These are phyloP conservation scores for Thymelicus lineola DNA, from an alignment of 2,888 invertebrate species.

Conservation along the genomic window DNA sequence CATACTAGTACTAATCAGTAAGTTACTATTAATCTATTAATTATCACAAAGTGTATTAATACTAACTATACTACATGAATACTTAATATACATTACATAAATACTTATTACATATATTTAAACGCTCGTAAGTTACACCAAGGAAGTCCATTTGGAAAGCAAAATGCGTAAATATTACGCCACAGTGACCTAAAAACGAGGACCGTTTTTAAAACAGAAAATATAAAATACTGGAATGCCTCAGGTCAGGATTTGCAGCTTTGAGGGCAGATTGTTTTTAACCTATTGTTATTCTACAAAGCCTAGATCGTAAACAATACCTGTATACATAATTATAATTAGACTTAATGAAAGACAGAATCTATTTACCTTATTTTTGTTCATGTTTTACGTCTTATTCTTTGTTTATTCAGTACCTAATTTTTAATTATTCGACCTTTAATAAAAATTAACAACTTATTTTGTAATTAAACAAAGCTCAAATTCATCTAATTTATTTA, in stretches of 20 bases:
- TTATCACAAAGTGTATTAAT: no score
- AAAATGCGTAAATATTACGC: conserved; percentile 24
- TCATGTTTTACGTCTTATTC: no score
- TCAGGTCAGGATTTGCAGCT: conserved; percentile 18
- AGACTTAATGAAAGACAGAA: not conserved
- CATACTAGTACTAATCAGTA: no score
- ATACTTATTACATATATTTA: no score
- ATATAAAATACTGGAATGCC: conserved; percentile 14
- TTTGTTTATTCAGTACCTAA: no score
- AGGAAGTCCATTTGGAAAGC: conserved; percentile 16
- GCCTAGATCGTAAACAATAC: conserved; percentile 20
- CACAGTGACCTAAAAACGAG: conserved; percentile 29
- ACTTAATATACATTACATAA: no score
- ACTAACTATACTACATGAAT: no score
- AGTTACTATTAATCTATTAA: no score
- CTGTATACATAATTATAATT: conserved; percentile 7
- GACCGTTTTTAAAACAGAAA: conserved; percentile 15
- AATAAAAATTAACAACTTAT: no score
- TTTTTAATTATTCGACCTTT: no score
- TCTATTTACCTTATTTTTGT: not conserved
- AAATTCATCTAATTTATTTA: no score
- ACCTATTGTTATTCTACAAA: conserved; percentile 18
- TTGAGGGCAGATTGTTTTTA: conserved; percentile 15
- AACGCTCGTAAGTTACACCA: not conserved
- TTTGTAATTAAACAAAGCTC: no score